Evolutionary conservation across 2,113 vertebrate species (phyloP).

Genomic region (Pyxicephalus adspersus): DNA sequence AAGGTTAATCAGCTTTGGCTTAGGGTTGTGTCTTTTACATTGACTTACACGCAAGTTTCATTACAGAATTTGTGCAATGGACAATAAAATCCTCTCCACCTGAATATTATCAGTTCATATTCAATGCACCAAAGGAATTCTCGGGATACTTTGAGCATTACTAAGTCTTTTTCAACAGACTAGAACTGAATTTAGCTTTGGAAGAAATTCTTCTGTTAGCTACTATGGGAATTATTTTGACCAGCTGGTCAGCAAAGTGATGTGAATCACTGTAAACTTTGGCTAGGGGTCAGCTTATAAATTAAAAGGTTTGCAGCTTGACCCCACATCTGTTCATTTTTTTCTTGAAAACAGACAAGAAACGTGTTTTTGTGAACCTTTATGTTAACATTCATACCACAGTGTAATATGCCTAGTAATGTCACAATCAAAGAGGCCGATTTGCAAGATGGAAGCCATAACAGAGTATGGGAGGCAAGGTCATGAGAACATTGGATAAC

Average conservation of each 20-base stretch:
- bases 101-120: background rate
- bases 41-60: no score
- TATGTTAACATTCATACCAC: no score
- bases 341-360: background rate
- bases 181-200: background rate
- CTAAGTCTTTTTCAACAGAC: slow-evolving; percentile 2
- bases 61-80: background rate
- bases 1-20: no score
- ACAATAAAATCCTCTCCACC: slow-evolving; percentile 1
- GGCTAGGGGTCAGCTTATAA: slow-evolving; percentile 6
- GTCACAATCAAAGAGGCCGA: no score
- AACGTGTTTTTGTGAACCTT: no score
- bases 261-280: slow-evolving; percentile 18
- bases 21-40: no score
- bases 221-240: background rate
- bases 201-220: background rate
- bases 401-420: no score
- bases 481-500: no score
- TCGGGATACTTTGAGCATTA: background rate
- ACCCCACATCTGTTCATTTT: slow-evolving; percentile 2
- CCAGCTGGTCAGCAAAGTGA: slow-evolving; percentile 35
- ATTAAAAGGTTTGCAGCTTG: background rate
- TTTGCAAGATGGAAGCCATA: no score
- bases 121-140: slow-evolving; percentile 7
- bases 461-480: no score